These are phyloP conservation scores for Tadarida brasiliensis DNA, from an alignment of 2,797 vertebrate species.

Conservation along the genomic window DNA sequence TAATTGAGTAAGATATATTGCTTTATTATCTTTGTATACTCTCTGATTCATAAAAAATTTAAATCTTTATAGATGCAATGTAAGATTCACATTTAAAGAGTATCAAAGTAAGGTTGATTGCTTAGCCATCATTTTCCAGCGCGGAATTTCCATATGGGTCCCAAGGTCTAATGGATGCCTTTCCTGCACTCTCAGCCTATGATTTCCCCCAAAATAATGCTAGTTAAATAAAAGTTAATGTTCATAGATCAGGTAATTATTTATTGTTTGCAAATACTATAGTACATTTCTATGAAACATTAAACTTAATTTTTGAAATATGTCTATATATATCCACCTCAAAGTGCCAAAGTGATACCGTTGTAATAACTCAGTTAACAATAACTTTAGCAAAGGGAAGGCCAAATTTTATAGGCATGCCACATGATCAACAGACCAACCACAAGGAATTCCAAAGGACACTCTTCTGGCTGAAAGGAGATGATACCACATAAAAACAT, in stretches of 20 bases:
- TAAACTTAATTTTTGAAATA: constrained; percentile 47
- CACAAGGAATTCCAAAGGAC: too few relatives aligned
- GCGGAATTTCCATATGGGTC: neutral
- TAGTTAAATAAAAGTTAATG: constrained; percentile 20
- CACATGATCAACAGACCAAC: too few relatives aligned
- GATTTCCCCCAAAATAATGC: neutral
- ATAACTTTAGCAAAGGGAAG: too few relatives aligned
- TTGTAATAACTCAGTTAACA: too few relatives aligned
- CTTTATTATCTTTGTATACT: constrained; percentile 27
- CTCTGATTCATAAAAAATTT: constrained; percentile 45
- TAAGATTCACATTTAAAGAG: constrained; percentile 9
- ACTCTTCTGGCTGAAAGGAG: too few relatives aligned
- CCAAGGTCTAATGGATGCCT: neutral
- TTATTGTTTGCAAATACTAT: neutral
- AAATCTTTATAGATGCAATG: neutral
- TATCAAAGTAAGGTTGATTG: neutral
- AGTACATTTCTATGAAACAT: constrained; percentile 7
- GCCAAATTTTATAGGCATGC: too few relatives aligned
- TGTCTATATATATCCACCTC: neutral
- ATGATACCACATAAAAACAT: too few relatives aligned
- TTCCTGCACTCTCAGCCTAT: neutral
- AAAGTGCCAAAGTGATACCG: neutral
- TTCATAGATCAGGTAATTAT: neutral
- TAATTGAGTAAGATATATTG: constrained; percentile 18
- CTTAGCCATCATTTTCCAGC: neutral